A percentile compares a stretch with the other conserved stretches of the same genome.
Evolutionary conservation across 1,140 invertebrate species (phyloP).

Genomic region (Muscidifurax raptorellus): DNA sequence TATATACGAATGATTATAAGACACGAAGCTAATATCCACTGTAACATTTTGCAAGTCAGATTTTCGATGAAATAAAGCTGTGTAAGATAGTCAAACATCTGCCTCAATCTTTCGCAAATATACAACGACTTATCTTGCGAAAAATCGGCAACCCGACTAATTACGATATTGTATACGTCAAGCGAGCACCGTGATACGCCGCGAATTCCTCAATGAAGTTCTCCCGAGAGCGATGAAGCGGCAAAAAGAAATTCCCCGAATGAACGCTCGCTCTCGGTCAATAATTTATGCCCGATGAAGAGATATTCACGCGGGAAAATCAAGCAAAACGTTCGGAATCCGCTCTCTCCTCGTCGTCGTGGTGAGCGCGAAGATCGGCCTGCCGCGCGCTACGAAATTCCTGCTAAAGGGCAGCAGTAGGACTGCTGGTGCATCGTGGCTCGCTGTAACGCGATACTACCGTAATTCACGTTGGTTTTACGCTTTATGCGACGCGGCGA

Average conservation of each 20-base stretch:
- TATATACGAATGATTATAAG: too few species aligned
- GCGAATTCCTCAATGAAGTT: too few species aligned
- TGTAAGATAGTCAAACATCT: too few species aligned
- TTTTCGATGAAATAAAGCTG: too few species aligned
- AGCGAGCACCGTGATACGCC: too few species aligned
- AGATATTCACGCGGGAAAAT: slow-evolving; percentile 29
- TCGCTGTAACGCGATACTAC: slow-evolving; percentile 73
- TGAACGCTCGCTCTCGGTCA: background rate
- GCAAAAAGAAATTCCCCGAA: background rate
- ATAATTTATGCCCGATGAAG: slow-evolving; percentile 45
- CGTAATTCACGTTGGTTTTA: slow-evolving; percentile 76
- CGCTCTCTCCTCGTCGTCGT: background rate
- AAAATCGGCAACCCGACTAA: too few species aligned
- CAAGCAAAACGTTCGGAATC: background rate
- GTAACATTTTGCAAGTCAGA: too few species aligned
- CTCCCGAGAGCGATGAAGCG: background rate
- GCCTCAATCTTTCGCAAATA: too few species aligned
- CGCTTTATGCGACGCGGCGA: slow-evolving; percentile 74
- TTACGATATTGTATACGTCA: too few species aligned
- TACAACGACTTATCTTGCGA: too few species aligned
- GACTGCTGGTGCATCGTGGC: slow-evolving; percentile 29
- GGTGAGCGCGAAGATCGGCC: background rate
- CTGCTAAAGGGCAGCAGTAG: background rate
- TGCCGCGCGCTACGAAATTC: slow-evolving; percentile 17
- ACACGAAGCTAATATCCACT: too few species aligned